phyloP scores from a whole-genome alignment of 2,113 vertebrate genomes.

The Oplegnathus fasciatus region DNA sequence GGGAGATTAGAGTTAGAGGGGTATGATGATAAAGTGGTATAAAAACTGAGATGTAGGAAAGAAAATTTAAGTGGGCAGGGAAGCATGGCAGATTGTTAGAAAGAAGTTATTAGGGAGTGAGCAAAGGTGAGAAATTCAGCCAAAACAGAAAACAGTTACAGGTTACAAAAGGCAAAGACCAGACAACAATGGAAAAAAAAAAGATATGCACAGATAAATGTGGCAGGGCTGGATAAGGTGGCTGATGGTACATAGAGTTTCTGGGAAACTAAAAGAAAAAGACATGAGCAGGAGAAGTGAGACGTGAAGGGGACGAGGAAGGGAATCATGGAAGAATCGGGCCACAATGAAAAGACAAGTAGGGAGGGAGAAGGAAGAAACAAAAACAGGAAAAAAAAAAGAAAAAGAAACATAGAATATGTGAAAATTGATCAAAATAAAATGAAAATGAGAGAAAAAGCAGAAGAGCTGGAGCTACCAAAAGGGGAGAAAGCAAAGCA shows the following conservation, averaged over 20 bases:
- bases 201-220: not conserved
- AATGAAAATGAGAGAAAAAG: constrained; percentile 1
- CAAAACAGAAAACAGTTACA: constrained; percentile 1
- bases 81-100: constrained; percentile 12
- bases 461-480: not conserved
- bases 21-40: constrained; percentile 4
- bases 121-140: constrained; percentile 2
- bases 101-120: constrained; percentile 15
- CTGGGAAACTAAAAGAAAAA: constrained; percentile 38
- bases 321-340: constrained; percentile 12
- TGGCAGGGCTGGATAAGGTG: not conserved
- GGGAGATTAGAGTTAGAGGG: not conserved
- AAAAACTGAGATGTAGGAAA: constrained; percentile 31
- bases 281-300: not conserved
- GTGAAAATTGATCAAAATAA: constrained; percentile 4
- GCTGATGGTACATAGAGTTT: constrained; percentile 18
- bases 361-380: not conserved
- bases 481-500: constrained; percentile 25
- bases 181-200: not conserved
- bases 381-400: not conserved
- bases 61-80: constrained; percentile 17
- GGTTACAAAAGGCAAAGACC: not conserved
- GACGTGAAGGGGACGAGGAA: not conserved
- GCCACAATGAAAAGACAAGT: not conserved
- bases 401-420: not conserved